Evolutionary conservation across 2,113 vertebrate genomes (phyloP).

Genomic region (Semnopithecus entellus): DNA sequence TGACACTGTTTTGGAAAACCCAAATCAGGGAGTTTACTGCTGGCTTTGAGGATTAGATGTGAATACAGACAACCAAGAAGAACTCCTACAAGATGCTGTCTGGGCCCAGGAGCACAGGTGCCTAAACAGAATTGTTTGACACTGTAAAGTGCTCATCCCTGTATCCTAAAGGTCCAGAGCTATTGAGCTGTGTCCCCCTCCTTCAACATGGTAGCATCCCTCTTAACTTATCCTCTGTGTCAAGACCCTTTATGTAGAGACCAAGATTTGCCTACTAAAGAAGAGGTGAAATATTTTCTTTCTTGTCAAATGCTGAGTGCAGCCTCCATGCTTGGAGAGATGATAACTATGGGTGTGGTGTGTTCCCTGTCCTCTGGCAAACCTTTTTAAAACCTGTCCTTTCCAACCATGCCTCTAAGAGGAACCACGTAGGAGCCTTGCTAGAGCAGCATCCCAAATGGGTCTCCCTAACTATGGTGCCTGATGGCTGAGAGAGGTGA

Average conservation of each 20-base stretch:
- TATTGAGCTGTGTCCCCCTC: background rate
- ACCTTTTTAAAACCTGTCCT: background rate
- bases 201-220: background rate
- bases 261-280: background rate
- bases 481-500: background rate
- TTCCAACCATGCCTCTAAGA: background rate
- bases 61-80: background rate
- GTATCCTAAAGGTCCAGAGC: background rate
- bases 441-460: background rate
- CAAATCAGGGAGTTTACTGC: constrained; percentile 16
- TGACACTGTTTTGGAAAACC: background rate
- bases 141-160: background rate
- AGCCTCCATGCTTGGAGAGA: background rate
- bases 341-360: background rate
- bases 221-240: background rate
- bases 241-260: background rate
- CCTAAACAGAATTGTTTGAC: background rate
- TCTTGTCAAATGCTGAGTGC: background rate
- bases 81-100: background rate
- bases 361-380: background rate
- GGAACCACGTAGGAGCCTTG: background rate
- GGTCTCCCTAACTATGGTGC: background rate
- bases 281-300: background rate
- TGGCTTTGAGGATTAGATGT: constrained; percentile 18
- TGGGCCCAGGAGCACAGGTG: background rate